A percentile compares a stretch with the other conserved stretches of the same genome.
phyloP scores from a whole-genome alignment of 53 echinoderm and acorn worm species.

The Actinopyga echinites region DNA sequence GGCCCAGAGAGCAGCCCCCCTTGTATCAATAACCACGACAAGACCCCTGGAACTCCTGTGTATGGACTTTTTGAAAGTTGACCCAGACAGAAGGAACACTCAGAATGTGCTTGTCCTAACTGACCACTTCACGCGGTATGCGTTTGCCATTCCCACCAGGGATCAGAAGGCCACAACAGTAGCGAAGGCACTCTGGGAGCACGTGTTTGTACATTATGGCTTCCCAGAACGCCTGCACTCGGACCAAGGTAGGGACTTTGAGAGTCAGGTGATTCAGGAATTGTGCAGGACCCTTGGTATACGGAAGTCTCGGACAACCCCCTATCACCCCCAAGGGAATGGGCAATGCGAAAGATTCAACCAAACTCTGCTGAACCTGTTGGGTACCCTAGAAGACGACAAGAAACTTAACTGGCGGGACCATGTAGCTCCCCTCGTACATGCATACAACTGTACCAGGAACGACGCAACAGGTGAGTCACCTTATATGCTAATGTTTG shows the following conservation, averaged over 20 bases:
- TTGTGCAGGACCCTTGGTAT: slow-evolving; percentile 51
- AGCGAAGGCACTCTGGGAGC: slow-evolving; percentile 24
- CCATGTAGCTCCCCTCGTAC: slow-evolving; percentile 53
- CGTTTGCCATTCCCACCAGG: slow-evolving; percentile 36
- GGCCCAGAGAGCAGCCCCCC: slow-evolving; percentile 5
- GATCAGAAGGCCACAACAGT: slow-evolving; percentile 42
- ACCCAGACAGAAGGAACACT: slow-evolving; percentile 36
- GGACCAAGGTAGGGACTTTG: slow-evolving; percentile 60
- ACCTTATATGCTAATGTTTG: slow-evolving; percentile 73
- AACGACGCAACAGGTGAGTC: slow-evolving; percentile 60
- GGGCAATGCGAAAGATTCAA: slow-evolving; percentile 67
- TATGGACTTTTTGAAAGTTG: slow-evolving; percentile 49
- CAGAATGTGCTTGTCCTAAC: slow-evolving; percentile 30
- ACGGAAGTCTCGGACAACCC: slow-evolving; percentile 55
- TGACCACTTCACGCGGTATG: slow-evolving; percentile 37
- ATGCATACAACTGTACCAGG: slow-evolving; percentile 64
- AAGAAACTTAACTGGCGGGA: slow-evolving; percentile 63
- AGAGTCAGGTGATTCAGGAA: slow-evolving; percentile 51
- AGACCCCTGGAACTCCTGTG: slow-evolving; percentile 52
- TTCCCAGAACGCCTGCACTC: slow-evolving; percentile 54
- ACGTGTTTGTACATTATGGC: slow-evolving; percentile 33
- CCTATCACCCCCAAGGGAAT: slow-evolving; percentile 71
- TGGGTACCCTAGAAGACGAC: slow-evolving; percentile 64
- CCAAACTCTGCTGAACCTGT: slow-evolving; percentile 63
- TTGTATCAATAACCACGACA: slow-evolving; percentile 39